Base-by-base conservation (phyloP, 2,888 invertebrate genomes). In the Pammene aurita region DNA sequence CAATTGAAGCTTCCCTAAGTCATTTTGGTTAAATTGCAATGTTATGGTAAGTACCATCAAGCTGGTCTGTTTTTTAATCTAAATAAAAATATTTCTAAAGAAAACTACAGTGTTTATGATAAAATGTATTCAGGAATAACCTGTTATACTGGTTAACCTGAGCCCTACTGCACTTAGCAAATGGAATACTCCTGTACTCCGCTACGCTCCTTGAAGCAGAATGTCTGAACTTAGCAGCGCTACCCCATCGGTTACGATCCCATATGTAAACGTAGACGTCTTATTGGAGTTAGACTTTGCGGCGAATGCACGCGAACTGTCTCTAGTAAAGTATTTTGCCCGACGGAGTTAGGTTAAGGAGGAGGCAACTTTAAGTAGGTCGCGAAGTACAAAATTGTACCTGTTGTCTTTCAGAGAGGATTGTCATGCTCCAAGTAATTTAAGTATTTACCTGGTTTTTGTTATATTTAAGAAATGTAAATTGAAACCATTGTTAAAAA, bases 261-360 rank as follows among this genome's bases (percentile, higher is more conserved):
- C 26, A 42, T 44, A 44, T 57, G 55, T 56, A 34, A 55, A 46
- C 16, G 56, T 42, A 14, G 42, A 57, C n/a, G 38, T 50, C 61
- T 61, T 50, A 61, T 61, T 61, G 38, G 13, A 61, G 48, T 61
- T 50, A 38, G 50, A 50, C 61, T 61, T 60, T 18, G 38, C n/a
- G 48, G 61, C 48, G 7, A 38, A 35, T 5, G 61, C 60, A 34
- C 35, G 14, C 10, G 50, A 46, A 38, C 13, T 41, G 34, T 60
- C 26, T 50, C 38, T 61, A 61, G 61, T 50, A 41, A 18, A 38
- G 9, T 61, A 50, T 50, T 50, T 38, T 18, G 13, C 13, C n/a
- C 14, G 14, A 10, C 34, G 38, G 50, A 18, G 13, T 18, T 48
- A 48, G 48, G 35, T 46, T 34, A n/a, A 26, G 58, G 10, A 34